phyloP scores from a whole-genome alignment of 2,113 vertebrate genomes.

The Scalopus aquaticus region DNA sequence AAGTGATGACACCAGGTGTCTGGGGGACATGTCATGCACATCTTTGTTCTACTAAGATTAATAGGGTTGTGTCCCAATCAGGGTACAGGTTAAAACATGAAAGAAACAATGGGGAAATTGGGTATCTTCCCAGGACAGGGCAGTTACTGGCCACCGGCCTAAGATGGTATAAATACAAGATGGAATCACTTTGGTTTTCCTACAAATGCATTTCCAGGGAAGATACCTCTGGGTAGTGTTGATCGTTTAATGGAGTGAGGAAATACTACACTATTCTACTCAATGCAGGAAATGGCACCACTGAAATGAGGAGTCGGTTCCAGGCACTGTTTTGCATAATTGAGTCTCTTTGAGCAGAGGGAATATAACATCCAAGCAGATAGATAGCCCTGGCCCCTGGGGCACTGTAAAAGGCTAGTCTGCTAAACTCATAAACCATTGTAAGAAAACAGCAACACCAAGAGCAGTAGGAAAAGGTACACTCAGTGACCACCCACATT shows the following conservation, averaged over 20 bases:
- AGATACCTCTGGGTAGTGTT: not conserved
- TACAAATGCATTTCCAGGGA: not conserved
- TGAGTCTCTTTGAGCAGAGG: slow-evolving; percentile 19
- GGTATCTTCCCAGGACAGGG: no score
- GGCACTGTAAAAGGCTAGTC: not conserved
- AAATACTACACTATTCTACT: not conserved
- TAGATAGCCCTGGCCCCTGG: not conserved
- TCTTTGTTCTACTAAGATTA: no score
- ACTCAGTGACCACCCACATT: no score
- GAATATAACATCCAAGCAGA: not conserved
- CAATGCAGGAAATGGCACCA: not conserved
- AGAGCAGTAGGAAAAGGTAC: not conserved
- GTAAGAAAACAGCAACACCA: not conserved
- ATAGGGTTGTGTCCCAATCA: no score
- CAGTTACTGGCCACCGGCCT: no score
- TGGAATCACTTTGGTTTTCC: no score
- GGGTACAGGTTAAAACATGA: no score
- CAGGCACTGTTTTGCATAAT: not conserved
- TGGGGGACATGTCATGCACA: no score
- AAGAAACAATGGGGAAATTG: no score
- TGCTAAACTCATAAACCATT: not conserved
- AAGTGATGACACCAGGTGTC: no score
- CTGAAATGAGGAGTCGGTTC: slow-evolving; percentile 1
- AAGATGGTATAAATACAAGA: no score
- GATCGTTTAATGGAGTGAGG: not conserved